Evolutionary conservation across 2,113 vertebrate species (phyloP), one percentile per base, ranked within the genome.

Genomic region (Dicaeum eximium): DNA sequence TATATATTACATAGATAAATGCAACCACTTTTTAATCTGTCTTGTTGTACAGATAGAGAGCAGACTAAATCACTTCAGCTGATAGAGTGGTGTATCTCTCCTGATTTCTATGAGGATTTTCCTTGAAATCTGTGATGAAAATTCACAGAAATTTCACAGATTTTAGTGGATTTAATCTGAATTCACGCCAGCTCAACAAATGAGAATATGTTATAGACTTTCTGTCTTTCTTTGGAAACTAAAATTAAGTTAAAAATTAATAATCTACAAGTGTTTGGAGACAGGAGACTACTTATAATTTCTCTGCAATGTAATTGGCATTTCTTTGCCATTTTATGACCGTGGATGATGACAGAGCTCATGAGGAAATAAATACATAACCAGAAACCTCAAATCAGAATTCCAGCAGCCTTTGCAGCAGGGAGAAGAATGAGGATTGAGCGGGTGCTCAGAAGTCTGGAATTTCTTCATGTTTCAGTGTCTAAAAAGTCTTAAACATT

Each of bases 371-470:
- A 48, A 80, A 66, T 31, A 30, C 0, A 6, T 48, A 72, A 38
- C 21, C 12, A 56, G 8, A 57, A 23, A 80, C 22, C 62, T 83
- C 19, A 65, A 77, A 54, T 47, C 13, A n/a, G 48, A 90, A 75
- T 1, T 2, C 3, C 18, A 57, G 15, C 11, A 70, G 30, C 20
- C 20, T 86, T 80, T 0, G 2, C 11, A 28, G 13, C 2, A 54
- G 16, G 47, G 30, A 80, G 30, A 80, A 77, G 20, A 48, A 73
- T 13, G 8, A 62, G 4, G 8, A 64, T 24, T 47, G 42, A 73
- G 4, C 0, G 0, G 4, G 19, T 9, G 2, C 23, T 60, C 33
- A 54, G 30, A 69, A 77, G 31, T 45, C 25, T 86, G 57, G 18
- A 86, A 90, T 78, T 54, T 58, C n/a, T 61, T 78, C 17, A 5